phyloP scores from a whole-genome alignment of 2,888 invertebrate genomes.

The Galeopsomyia nigrocyanea region DNA sequence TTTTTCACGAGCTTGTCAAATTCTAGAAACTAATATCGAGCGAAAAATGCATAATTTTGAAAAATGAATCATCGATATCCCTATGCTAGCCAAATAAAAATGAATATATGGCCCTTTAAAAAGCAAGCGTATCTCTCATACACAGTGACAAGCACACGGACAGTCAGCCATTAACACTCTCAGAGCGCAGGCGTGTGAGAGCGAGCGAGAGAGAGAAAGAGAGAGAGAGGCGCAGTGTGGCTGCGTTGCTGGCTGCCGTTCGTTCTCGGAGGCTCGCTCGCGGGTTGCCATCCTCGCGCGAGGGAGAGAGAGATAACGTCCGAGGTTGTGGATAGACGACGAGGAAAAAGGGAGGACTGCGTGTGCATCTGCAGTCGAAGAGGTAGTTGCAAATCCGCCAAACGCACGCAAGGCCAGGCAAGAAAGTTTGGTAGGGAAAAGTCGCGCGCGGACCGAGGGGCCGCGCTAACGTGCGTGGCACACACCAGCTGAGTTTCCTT shows the following conservation, averaged over 20 bases:
- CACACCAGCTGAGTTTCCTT: slow-evolving; percentile 21
- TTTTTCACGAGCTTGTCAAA: no score
- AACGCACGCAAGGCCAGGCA: not conserved
- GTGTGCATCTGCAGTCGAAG: no score
- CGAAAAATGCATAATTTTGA: no score
- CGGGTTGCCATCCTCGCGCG: not conserved
- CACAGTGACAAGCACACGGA: no score
- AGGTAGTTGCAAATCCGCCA: no score
- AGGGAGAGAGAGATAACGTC: slow-evolving; percentile 11
- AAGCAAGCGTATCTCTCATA: no score
- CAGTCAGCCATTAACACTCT: not conserved
- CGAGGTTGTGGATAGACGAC: not conserved
- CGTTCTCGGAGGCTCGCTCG: not conserved
- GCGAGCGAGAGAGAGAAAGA: not conserved
- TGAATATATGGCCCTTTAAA: no score
- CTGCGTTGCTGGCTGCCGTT: slow-evolving; percentile 6
- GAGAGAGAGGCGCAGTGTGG: slow-evolving; percentile 3
- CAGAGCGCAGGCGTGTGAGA: not conserved
- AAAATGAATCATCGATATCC: no score
- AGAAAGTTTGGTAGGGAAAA: not conserved
- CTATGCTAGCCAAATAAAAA: no score
- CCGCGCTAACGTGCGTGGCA: slow-evolving; percentile 18
- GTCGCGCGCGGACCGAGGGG: not conserved
- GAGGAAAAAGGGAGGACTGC: no score
- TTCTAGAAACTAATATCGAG: no score